A percentile compares a stretch with the other conserved stretches of the same genome.
Conservation (phyloP, 1,140 invertebrate genomes). For the Monochamus saltuarius region DNA sequence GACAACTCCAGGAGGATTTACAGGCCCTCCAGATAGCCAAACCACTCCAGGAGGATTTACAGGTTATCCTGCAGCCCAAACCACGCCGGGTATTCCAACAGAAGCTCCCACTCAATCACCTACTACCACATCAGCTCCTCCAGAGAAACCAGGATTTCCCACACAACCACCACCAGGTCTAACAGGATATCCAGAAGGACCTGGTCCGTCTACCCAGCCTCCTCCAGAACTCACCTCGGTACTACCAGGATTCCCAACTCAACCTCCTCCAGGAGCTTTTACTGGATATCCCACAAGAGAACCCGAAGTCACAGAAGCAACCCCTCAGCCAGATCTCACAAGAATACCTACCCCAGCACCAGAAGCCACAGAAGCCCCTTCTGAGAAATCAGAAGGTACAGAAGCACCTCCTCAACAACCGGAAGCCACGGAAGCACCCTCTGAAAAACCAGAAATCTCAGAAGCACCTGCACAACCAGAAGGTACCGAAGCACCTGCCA, state of each 20-base stretch:
- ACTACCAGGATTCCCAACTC: conserved; percentile 5
- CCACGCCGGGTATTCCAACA: background rate
- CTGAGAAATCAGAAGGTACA: conserved; percentile 1
- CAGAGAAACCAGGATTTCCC: conserved; percentile 13
- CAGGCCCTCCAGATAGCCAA: conserved; percentile 22
- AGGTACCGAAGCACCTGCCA: conserved; percentile 3
- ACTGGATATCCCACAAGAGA: background rate
- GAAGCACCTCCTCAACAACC: conserved; percentile 21
- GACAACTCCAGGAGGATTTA: conserved; percentile 9
- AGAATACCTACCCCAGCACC: conserved; percentile 26
- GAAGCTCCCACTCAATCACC: conserved; percentile 9
- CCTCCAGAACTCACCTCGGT: conserved; percentile 15
- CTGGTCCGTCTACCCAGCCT: conserved; percentile 21
- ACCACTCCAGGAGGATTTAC: conserved; percentile 1
- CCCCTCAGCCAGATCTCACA: conserved; percentile 14
- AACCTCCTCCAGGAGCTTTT: conserved; percentile 1
- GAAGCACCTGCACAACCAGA: conserved; percentile 4
- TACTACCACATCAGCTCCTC: conserved; percentile 11
- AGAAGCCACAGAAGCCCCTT: conserved; percentile 20
- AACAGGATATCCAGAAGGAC: conserved; percentile 28
- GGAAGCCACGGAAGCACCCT: conserved; percentile 19
- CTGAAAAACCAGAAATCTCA: background rate
- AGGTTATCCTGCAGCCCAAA: conserved; percentile 14
- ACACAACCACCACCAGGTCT: conserved; percentile 23
- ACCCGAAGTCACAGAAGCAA: background rate